Conservation (phyloP, 2,888 invertebrate species). For the Cabera pusaria region DNA sequence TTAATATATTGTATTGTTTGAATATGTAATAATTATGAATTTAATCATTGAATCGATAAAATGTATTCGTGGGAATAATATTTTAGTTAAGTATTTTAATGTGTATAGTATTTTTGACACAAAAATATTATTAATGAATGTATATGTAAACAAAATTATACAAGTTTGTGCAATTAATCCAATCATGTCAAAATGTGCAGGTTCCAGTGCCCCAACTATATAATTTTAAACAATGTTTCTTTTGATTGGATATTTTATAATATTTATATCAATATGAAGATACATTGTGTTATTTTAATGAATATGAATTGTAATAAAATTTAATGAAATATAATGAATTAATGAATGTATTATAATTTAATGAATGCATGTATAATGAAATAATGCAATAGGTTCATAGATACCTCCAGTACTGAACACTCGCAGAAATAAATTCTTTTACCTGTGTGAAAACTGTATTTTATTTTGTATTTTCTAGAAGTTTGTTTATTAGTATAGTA, state of each 20-base stretch:
- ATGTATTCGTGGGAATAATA: constrained; percentile 32
- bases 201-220: constrained; percentile 67
- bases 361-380: constrained; percentile 8
- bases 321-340: too few species aligned
- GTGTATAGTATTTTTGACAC: constrained; percentile 40
- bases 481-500: too few species aligned
- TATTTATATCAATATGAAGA: constrained; percentile 3
- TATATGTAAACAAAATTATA: constrained; percentile 6
- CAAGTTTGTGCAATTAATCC: constrained; percentile 6
- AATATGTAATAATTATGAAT: too few species aligned
- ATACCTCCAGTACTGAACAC: constrained; percentile 31
- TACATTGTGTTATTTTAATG: constrained; percentile 1
- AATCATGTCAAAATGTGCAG: constrained; percentile 45
- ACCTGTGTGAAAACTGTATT: constrained; percentile 60
- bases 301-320: too few species aligned
- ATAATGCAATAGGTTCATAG: constrained; percentile 3
- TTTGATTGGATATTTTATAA: constrained; percentile 17
- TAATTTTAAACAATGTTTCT: constrained; percentile 21
- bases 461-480: too few species aligned
- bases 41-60: too few species aligned
- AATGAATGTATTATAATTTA: constrained; percentile 8
- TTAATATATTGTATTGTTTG: constrained; percentile 60
- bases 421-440: constrained; percentile 47
- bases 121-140: constrained; percentile 21
- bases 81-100: constrained; percentile 47